A percentile compares a stretch with the other conserved stretches of the same genome.
Evolutionary conservation across 1,140 invertebrate genomes (phyloP).

Genomic region (Pogonomyrmex californicus): DNA sequence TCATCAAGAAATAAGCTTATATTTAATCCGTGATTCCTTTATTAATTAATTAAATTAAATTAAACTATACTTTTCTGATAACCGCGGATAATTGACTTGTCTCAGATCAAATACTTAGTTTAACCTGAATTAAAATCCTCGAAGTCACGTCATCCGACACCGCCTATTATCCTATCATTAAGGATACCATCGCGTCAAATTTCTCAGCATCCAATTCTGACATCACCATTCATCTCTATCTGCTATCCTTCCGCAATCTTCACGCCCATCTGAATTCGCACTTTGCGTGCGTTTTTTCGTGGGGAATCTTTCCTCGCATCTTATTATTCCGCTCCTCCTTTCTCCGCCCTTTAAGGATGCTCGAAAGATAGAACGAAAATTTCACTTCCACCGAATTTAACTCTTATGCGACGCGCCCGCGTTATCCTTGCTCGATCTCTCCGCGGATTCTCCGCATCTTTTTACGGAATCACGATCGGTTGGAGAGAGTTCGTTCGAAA

Average conservation of each 20-base stretch:
- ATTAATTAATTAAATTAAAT: background rate
- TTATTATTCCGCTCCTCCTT: constrained; percentile 23
- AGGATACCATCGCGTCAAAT: constrained; percentile 32
- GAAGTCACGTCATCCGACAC: background rate
- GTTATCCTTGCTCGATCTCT: constrained; percentile 32
- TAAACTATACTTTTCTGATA: background rate
- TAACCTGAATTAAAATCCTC: background rate
- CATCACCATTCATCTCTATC: background rate
- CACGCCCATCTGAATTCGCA: constrained; percentile 38
- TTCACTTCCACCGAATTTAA: constrained; percentile 50
- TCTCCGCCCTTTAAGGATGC: background rate
- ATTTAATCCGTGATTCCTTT: background rate
- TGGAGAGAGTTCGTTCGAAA: background rate
- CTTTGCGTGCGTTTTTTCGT: constrained; percentile 26
- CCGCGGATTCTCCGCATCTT: background rate
- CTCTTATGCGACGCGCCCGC: background rate
- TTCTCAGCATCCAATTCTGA: background rate
- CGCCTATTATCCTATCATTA: constrained; percentile 28
- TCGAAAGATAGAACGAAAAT: constrained; percentile 13
- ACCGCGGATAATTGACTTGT: background rate
- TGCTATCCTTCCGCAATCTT: constrained; percentile 25
- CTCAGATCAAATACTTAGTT: background rate
- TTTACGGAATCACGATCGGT: constrained; percentile 1
- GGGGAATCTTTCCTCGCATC: constrained; percentile 19
- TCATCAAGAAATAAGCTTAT: background rate